Conservation (phyloP, 2,888 invertebrate species). For the Drosophila hamatofila region DNA sequence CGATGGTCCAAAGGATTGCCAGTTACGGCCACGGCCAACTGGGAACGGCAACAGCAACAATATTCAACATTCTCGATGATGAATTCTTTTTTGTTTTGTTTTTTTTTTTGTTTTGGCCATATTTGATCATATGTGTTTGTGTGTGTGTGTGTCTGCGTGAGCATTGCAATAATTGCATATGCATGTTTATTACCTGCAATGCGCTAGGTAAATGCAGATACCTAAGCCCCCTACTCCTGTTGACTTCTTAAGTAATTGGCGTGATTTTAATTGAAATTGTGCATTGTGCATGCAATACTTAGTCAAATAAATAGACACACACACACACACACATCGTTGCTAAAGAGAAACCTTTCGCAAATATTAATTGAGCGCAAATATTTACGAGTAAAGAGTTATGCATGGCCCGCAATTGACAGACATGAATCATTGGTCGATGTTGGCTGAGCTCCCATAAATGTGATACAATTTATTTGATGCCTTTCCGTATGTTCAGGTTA, state of each 20-base stretch:
- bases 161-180: slow-evolving; percentile 5
- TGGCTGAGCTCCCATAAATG: slow-evolving; percentile 9
- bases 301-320: slow-evolving; percentile 32
- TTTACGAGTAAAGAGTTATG: slow-evolving; percentile 12
- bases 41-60: background rate
- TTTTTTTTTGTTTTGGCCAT: background rate
- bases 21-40: slow-evolving; percentile 1
- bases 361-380: slow-evolving; percentile 34
- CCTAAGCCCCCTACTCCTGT: background rate
- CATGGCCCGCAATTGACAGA: slow-evolving; percentile 1
- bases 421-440: slow-evolving; percentile 5
- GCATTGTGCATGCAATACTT: slow-evolving; percentile 50
- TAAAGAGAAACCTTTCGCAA: slow-evolving; percentile 16
- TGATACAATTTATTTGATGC: slow-evolving; percentile 16
- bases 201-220: background rate
- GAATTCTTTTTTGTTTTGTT: background rate
- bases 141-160: background rate
- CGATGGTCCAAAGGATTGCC: slow-evolving; percentile 58
- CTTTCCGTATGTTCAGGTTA: slow-evolving; percentile 4
- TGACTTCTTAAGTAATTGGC: slow-evolving; percentile 7
- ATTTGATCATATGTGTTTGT: background rate
- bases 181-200: slow-evolving; percentile 3
- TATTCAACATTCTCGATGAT: slow-evolving; percentile 11
- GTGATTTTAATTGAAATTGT: slow-evolving; percentile 48
- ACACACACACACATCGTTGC: background rate